A percentile compares a stretch with the other conserved stretches of the same genome.
Conservation (phyloP, 2,113 vertebrate species). For the Labeo catla region DNA sequence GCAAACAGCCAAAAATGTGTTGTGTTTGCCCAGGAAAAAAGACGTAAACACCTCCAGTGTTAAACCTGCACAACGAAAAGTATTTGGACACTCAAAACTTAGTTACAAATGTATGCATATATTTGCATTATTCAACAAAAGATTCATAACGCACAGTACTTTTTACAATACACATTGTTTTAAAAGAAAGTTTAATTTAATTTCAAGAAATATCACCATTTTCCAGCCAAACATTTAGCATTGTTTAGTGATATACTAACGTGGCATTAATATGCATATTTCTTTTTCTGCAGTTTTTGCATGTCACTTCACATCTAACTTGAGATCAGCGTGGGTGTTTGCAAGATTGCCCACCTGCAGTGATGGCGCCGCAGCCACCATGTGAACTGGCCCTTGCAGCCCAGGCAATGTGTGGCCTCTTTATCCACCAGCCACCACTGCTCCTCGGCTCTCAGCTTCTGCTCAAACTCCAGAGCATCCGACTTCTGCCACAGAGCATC, state of each 20-base stretch:
- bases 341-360: conserved; percentile 85
- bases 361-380: conserved; percentile 94
- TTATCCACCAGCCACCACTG: conserved; percentile 84
- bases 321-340: background rate
- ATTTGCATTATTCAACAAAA: background rate
- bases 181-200: background rate
- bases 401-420: conserved; percentile 83
- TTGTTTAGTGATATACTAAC: background rate
- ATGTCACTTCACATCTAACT: background rate
- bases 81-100: background rate
- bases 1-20: background rate
- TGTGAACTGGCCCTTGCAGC: conserved; percentile 88
- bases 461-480: conserved; percentile 94
- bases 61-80: background rate
- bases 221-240: background rate
- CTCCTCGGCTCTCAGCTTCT: conserved; percentile 90
- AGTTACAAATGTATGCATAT: background rate
- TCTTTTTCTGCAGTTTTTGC: background rate
- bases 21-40: background rate
- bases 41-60: background rate
- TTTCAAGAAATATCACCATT: background rate
- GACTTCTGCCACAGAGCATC: conserved; percentile 97
- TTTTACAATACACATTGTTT: background rate
- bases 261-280: background rate
- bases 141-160: background rate